Evolutionary conservation across 1,140 invertebrate species (phyloP).

Genomic region (Temnothorax nylanderi): DNA sequence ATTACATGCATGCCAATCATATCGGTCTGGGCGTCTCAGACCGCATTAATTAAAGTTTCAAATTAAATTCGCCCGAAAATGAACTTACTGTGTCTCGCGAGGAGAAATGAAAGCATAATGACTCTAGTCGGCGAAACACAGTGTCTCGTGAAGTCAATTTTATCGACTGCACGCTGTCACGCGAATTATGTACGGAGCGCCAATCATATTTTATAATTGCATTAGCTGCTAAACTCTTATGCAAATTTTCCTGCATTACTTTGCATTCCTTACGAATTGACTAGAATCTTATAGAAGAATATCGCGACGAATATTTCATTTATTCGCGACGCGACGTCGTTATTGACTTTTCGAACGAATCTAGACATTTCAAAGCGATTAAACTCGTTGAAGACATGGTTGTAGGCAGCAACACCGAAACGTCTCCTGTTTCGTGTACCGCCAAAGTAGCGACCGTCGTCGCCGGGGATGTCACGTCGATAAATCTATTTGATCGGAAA

Average conservation of each 20-base stretch:
- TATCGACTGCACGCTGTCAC: slow-evolving; percentile 40
- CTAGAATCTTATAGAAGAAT: neutral
- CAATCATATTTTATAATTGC: slow-evolving; percentile 18
- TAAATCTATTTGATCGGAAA: slow-evolving; percentile 45
- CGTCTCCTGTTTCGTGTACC: slow-evolving; percentile 25
- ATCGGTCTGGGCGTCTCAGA: slow-evolving; percentile 28
- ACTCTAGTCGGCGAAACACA: slow-evolving; percentile 11
- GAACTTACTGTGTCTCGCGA: neutral
- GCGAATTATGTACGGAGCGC: slow-evolving; percentile 37
- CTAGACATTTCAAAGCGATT: slow-evolving; percentile 41
- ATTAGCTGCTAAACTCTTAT: neutral
- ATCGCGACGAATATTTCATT: slow-evolving; percentile 7
- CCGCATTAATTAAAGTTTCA: slow-evolving; percentile 37
- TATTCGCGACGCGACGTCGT: neutral
- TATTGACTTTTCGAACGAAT: slow-evolving; percentile 8
- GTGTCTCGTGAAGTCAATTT: slow-evolving; percentile 35
- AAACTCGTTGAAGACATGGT: neutral
- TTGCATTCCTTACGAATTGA: slow-evolving; percentile 26
- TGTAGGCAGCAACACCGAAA: neutral
- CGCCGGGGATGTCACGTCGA: slow-evolving; percentile 25
- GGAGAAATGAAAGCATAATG: slow-evolving; percentile 35
- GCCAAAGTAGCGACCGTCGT: slow-evolving; percentile 18
- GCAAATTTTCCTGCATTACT: slow-evolving; percentile 2
- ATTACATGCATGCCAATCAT: slow-evolving; percentile 24
- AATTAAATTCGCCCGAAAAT: slow-evolving; percentile 39